A percentile compares a stretch with the other conserved stretches of the same genome.
phyloP scores from a whole-genome alignment of 2,888 invertebrate genomes.

The Sycophila texana region DNA sequence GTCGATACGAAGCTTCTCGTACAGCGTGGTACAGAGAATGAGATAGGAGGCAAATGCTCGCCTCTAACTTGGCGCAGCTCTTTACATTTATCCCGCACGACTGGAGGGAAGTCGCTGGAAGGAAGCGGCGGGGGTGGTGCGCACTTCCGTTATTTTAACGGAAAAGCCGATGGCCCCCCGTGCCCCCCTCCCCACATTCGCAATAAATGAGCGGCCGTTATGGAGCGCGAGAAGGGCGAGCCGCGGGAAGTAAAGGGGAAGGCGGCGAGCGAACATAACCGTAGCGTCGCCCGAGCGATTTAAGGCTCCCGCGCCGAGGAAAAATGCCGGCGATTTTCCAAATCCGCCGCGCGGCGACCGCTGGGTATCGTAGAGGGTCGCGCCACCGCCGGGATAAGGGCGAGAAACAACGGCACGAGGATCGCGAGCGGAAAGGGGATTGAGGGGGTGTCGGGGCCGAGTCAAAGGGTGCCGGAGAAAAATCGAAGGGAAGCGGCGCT shows the following conservation, averaged over 20 bases:
- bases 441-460: no score
- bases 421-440: neutral
- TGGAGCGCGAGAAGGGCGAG: neutral
- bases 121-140: neutral
- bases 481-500: neutral
- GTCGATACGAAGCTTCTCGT: no score
- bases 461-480: neutral
- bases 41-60: neutral
- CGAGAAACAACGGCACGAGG: constrained; percentile 14
- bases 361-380: constrained; percentile 28
- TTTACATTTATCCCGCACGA: neutral
- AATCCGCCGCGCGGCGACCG: constrained; percentile 61
- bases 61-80: neutral
- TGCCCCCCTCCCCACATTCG: neutral
- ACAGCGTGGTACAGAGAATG: no score
- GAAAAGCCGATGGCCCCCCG: constrained; percentile 25
- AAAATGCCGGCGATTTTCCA: constrained; percentile 67
- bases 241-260: neutral
- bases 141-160: constrained; percentile 42
- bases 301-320: constrained; percentile 60
- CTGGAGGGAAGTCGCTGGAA: neutral
- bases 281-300: constrained; percentile 59
- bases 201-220: constrained; percentile 40
- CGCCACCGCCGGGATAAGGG: neutral
- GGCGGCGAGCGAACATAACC: constrained; percentile 16